Conservation (phyloP, 2,888 invertebrate species). For the Anagyrus pseudococci region DNA sequence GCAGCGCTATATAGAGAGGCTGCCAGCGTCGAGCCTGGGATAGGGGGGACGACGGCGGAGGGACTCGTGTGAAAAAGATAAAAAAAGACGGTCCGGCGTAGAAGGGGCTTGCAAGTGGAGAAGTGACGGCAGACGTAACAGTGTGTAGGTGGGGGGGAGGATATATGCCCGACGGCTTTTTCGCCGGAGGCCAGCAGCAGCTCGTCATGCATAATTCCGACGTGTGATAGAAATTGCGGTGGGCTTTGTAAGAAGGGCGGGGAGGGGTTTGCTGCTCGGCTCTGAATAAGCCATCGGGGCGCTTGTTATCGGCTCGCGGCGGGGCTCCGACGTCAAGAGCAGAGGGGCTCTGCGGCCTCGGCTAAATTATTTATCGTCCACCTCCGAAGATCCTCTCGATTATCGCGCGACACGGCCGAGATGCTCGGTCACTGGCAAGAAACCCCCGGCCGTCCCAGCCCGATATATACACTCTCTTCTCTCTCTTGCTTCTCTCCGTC, state of each 20-base stretch:
- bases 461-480: too few relatives aligned
- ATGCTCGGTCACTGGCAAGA: slow-evolving; percentile 7
- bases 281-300: slow-evolving; percentile 48
- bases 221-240: slow-evolving; percentile 51
- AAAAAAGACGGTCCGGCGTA: too few relatives aligned
- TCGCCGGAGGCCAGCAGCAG: too few relatives aligned
- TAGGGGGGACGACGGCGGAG: too few relatives aligned
- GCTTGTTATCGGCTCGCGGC: slow-evolving; percentile 29
- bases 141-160: too few relatives aligned
- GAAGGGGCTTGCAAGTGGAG: too few relatives aligned
- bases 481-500: too few relatives aligned
- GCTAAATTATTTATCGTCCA: slow-evolving; percentile 36
- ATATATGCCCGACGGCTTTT: too few relatives aligned
- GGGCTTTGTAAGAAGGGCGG: slow-evolving; percentile 8
- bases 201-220: slow-evolving; percentile 51
- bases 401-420: slow-evolving; percentile 26
- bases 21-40: too few relatives aligned
- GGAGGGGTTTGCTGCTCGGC: slow-evolving; percentile 31
- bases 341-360: background rate
- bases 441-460: slow-evolving; percentile 11
- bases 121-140: too few relatives aligned
- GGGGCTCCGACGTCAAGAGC: slow-evolving; percentile 16
- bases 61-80: too few relatives aligned
- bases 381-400: slow-evolving; percentile 30
- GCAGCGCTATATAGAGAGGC: too few relatives aligned